Conservation (phyloP, 2,113 vertebrate species). For the Corvus hawaiiensis region DNA sequence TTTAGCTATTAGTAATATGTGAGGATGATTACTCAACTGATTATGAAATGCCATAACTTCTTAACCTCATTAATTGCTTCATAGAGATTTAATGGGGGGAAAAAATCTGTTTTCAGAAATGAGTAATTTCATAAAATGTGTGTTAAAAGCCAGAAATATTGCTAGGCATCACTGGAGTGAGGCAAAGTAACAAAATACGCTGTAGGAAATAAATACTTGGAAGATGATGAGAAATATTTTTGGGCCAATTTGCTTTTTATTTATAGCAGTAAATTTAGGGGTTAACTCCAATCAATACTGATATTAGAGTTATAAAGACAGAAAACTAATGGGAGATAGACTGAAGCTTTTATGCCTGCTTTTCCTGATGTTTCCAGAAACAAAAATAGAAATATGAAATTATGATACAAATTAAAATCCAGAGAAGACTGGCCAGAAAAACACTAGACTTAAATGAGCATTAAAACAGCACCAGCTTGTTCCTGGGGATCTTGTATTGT, state of each 20-base stretch:
- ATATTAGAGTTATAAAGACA: neutral
- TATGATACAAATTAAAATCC: conserved; percentile 5
- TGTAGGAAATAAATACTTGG: neutral
- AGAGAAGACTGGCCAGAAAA: conserved; percentile 27
- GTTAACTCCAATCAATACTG: neutral
- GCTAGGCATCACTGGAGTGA: neutral
- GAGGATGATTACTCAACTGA: neutral
- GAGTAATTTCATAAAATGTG: neutral
- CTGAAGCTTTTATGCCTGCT: neutral
- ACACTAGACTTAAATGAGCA: conserved; percentile 45
- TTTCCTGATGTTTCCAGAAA: neutral
- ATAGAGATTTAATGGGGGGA: neutral
- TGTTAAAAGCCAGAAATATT: neutral
- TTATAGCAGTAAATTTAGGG: neutral
- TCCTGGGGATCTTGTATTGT: neutral
- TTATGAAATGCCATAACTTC: neutral
- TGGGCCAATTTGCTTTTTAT: neutral
- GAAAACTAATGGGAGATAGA: neutral
- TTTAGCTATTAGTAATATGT: neutral
- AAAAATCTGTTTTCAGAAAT: neutral
- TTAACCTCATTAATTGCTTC: neutral
- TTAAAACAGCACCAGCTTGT: conserved; percentile 55
- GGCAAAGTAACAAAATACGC: neutral
- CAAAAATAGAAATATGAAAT: conserved; percentile 18
- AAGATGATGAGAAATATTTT: neutral